These are phyloP conservation scores for Parazoanthus swiftii DNA, from an alignment of 92 coral and sea anemone genomes.

Conservation along the genomic window DNA sequence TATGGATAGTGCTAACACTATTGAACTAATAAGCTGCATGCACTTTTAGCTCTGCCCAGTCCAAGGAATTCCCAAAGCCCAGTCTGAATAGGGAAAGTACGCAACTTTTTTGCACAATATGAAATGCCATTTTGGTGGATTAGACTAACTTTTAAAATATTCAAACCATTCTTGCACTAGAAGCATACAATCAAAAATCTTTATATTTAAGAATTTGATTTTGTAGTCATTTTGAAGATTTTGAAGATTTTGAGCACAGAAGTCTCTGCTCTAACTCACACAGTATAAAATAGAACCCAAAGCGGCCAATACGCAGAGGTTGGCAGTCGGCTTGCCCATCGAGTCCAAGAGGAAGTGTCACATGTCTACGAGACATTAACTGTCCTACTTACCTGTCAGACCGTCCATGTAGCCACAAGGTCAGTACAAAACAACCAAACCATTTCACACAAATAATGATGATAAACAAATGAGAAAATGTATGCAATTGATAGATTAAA, in stretches of 20 bases:
- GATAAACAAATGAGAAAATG: not conserved
- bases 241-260: not conserved
- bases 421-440: constrained; percentile 44
- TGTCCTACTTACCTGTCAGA: constrained; percentile 52
- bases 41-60: too few species aligned
- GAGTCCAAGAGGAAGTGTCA: constrained; percentile 91
- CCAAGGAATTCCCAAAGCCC: too few species aligned
- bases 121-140: too few species aligned
- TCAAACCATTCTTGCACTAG: too few species aligned
- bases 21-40: too few species aligned
- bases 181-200: too few species aligned
- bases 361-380: constrained; percentile 49
- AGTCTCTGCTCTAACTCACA: not conserved
- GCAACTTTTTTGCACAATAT: too few species aligned
- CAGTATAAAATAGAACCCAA: not conserved
- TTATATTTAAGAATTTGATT: too few species aligned
- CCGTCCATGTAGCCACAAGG: constrained; percentile 39
- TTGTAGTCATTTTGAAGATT: too few species aligned
- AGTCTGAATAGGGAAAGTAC: too few species aligned
- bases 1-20: too few species aligned
- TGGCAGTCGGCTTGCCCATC: constrained; percentile 28
- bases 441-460: constrained; percentile 24
- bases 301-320: constrained; percentile 5
- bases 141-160: too few species aligned
- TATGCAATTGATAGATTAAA: constrained; percentile 1